Evolutionary conservation across 2,113 vertebrate species (phyloP).

Genomic region (Onychorhynchus coronatus): DNA sequence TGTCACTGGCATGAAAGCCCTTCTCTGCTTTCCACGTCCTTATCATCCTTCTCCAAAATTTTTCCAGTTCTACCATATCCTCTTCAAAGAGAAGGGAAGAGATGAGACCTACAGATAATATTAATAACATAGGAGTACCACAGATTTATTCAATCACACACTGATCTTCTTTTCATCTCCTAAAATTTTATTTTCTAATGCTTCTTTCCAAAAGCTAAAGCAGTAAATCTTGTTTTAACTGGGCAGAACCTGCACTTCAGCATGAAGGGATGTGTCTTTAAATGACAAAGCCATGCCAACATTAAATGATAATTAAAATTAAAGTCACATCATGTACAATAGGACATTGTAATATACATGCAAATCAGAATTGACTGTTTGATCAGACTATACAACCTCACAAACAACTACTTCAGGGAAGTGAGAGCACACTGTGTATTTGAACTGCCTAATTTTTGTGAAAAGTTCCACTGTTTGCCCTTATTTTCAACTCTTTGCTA

Average conservation of each 20-base stretch:
- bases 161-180: neutral
- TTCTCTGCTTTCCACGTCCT: neutral
- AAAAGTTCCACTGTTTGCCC: neutral
- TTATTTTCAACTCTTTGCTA: neutral
- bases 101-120: neutral
- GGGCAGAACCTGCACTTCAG: neutral
- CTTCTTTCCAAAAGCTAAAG: neutral
- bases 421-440: neutral
- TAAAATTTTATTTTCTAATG: neutral
- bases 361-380: neutral
- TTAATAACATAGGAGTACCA: neutral
- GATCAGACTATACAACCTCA: neutral
- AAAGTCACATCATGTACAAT: neutral
- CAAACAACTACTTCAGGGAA: neutral
- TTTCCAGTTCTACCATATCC: neutral
- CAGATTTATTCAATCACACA: neutral
- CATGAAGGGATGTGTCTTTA: neutral
- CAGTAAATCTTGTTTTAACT: neutral
- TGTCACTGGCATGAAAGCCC: neutral
- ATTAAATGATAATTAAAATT: neutral
- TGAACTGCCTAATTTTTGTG: neutral
- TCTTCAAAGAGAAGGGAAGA: neutral
- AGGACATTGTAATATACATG: neutral
- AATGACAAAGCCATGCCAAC: neutral
- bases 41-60: neutral